A percentile compares a stretch with the other conserved stretches of the same genome.
Conservation (phyloP, 2,797 vertebrate species). For the Chrysocyon brachyurus region DNA sequence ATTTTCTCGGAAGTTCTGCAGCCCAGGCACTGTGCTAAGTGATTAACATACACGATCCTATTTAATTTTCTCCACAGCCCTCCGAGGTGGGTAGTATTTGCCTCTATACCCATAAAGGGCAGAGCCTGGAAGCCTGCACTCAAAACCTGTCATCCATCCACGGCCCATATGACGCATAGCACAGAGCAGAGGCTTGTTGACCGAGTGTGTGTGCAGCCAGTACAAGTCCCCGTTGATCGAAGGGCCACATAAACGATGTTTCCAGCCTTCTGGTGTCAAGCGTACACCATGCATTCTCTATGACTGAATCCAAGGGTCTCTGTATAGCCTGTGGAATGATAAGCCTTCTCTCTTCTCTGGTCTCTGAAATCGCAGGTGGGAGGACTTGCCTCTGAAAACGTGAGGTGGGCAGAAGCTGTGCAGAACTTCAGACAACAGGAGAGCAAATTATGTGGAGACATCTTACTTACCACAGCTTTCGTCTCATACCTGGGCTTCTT, state of each 20-base stretch:
- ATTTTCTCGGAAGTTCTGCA: not conserved
- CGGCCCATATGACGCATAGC: fast-evolving
- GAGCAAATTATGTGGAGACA: constrained; percentile 95
- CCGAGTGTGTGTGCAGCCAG: not conserved
- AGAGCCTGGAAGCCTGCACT: not conserved
- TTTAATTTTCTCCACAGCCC: not conserved
- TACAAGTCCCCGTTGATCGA: fast-evolving
- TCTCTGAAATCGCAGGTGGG: constrained; percentile 91
- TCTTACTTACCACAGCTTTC: constrained; percentile 95
- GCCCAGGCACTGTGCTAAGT: not conserved
- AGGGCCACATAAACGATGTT: not conserved
- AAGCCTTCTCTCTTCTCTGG: not conserved
- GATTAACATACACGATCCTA: not conserved
- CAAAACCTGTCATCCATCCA: not conserved
- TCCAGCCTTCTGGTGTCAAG: not conserved
- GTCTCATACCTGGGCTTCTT: constrained; percentile 98
- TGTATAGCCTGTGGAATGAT: not conserved
- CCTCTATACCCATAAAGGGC: not conserved
- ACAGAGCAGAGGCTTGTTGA: not conserved
- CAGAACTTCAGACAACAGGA: constrained; percentile 92
- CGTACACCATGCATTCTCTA: fast-evolving
- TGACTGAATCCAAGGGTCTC: fast-evolving
- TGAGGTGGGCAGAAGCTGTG: constrained; percentile 96
- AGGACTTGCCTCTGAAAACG: constrained; percentile 95
- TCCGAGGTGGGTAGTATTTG: not conserved